Percentiles rank a stretch among this genome's conserved stretches.
These are phyloP conservation scores for Anoura caudifer DNA, from an alignment of 2,113 vertebrate genomes.

Conservation along the genomic window DNA sequence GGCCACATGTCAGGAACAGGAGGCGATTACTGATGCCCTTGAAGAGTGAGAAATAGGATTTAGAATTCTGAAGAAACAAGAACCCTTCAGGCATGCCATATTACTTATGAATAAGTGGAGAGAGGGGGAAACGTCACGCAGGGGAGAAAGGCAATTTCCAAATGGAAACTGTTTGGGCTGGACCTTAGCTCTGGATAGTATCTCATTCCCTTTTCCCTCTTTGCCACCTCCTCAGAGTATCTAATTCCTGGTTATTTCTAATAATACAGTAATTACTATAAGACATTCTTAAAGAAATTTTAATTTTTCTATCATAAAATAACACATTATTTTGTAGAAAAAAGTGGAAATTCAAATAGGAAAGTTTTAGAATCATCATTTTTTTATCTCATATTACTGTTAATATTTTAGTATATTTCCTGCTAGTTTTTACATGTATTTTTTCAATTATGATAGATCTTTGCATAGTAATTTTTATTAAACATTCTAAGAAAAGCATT, in stretches of 20 bases:
- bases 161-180: not conserved
- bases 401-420: constrained; percentile 17
- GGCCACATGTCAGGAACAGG: constrained; percentile 50
- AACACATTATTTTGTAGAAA: not conserved
- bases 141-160: not conserved
- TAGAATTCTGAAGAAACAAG: not conserved
- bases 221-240: not conserved
- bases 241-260: not conserved
- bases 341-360: not conserved
- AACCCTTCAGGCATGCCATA: not conserved
- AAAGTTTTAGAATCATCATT: not conserved
- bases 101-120: not conserved
- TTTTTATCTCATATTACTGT: not conserved
- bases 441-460: not conserved
- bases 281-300: not conserved
- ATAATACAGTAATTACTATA: not conserved
- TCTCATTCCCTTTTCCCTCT: not conserved
- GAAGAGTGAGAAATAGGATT: constrained; percentile 35
- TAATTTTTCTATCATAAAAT: not conserved
- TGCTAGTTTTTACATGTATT: not conserved
- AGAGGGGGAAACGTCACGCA: not conserved
- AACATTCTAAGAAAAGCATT: not conserved
- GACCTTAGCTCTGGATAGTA: not conserved
- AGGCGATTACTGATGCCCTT: constrained; percentile 8
- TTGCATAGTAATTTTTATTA: not conserved